Evolutionary conservation across 2,113 vertebrate species (phyloP), one percentile per base, ranked within the genome.

Genomic region (Vimba vimba): DNA sequence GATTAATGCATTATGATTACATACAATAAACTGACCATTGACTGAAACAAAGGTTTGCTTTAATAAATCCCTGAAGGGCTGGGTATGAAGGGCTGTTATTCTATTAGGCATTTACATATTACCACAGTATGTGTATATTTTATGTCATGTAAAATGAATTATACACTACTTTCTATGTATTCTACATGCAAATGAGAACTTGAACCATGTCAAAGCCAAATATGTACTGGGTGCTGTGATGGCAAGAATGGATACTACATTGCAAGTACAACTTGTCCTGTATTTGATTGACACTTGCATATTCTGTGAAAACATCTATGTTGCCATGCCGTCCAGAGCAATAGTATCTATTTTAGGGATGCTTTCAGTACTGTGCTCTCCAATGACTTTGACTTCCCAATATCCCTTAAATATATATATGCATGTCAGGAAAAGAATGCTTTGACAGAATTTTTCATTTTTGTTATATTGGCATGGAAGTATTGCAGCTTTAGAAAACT

Each of bases 121-220:
- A 21, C 79, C 75, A 76, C 74, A 73, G 43, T 52, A 85, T 88
- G 82, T 78, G 73, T 33, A 71, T 25, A 15, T 80, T 76, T 82
- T 62, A 62, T 62, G 69, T 85, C 75, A 73, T 45, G 27, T 69
- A 57, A 47, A 78, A 77, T 66, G 21, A 55, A 52, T 43, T 69
- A 82, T 69, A 86, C 84, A 81, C n/a, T 82, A 12, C 45, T 52
- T 79, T n/a, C 47, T 81, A 50, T 82, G 27, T 43, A 81, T 30
- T 64, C 60, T 52, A 25, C 23, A 5, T 45, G 27, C 55, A 57
- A 57, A 57, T 5, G 33, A 36, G 69, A 75, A 73, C 50, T 60
- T 39, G 66, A 88, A 69, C 39, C 13, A 39, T 73, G 57, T 86
- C 55, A 52, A 66, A 27, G 74, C 84, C 80, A 88, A 83, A 57